A percentile compares a stretch with the other conserved stretches of the same genome.
Conservation (phyloP, 2,888 invertebrate species). For the Drosophila meridiana region DNA sequence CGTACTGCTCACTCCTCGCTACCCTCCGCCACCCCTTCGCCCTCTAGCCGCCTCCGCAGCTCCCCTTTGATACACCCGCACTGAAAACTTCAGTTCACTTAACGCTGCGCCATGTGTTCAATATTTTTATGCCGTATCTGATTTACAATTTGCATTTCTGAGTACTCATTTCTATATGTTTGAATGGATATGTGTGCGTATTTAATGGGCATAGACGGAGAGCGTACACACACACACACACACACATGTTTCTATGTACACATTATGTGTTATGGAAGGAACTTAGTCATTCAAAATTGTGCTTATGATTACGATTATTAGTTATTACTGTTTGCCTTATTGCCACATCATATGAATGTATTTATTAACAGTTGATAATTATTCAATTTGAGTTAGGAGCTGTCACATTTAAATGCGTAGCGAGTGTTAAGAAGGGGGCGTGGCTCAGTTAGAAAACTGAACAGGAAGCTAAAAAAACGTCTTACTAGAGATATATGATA, state of each 20-base stretch:
- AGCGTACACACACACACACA: conserved; percentile 1
- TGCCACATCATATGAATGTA: conserved; percentile 13
- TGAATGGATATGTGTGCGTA: conserved; percentile 24
- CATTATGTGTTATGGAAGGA: conserved; percentile 29
- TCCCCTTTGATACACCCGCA: conserved; percentile 38
- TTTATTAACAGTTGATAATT: conserved; percentile 44
- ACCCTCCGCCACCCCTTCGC: conserved; percentile 7
- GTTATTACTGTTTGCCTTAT: conserved; percentile 24
- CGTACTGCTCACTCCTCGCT: conserved; percentile 5
- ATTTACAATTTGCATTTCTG: conserved; percentile 72
- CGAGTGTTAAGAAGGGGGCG: conserved; percentile 12
- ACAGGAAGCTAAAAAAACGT: conserved; percentile 2
- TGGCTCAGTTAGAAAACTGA: conserved; percentile 1
- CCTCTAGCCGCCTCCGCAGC: neutral
- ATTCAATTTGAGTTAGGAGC: conserved; percentile 20
- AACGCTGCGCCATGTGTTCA: conserved; percentile 74
- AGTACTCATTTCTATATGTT: conserved; percentile 28
- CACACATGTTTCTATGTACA: conserved; percentile 1
- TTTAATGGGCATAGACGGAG: conserved; percentile 31
- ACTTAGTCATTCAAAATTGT: conserved; percentile 55
- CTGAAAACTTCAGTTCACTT: conserved; percentile 55
- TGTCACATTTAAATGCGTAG: conserved; percentile 20
- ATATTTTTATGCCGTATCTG: conserved; percentile 77
- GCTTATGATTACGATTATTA: conserved; percentile 36
- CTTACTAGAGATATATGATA: neutral